Conservation (phyloP, 2,888 invertebrate species). For the Hyppa rectilinea region DNA sequence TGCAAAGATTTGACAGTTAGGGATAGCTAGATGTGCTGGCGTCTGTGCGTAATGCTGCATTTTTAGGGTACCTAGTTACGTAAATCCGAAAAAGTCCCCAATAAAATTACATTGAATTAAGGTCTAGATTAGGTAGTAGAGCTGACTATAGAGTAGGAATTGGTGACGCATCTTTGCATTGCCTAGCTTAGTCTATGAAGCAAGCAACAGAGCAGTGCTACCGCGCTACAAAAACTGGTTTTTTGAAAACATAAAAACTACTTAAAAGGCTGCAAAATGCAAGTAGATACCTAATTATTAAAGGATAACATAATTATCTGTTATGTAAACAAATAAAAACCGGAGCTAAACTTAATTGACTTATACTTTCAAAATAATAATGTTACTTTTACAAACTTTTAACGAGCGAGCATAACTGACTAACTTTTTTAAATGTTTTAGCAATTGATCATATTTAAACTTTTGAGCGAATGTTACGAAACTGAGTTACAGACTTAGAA, state of each 20-base stretch:
- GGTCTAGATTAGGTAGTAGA: not conserved
- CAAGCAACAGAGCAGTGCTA: constrained; percentile 66
- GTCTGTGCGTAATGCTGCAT: too few species aligned
- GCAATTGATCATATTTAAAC: not conserved
- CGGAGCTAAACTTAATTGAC: constrained; percentile 15
- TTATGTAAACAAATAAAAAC: constrained; percentile 40
- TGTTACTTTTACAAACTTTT: constrained; percentile 24
- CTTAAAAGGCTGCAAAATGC: constrained; percentile 54
- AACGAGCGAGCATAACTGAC: not conserved
- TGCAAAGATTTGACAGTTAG: too few species aligned
- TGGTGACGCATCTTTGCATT: constrained; percentile 34
- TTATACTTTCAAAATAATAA: constrained; percentile 25
- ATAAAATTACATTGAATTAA: too few species aligned
- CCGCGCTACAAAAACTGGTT: constrained; percentile 70
- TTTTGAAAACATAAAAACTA: constrained; percentile 50
- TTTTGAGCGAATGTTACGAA: not conserved
- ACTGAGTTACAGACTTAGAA: not conserved
- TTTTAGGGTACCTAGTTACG: too few species aligned
- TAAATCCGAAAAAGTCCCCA: not conserved
- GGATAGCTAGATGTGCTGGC: too few species aligned
- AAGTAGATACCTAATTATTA: constrained; percentile 29
- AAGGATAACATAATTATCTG: constrained; percentile 38
- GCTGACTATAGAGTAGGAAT: not conserved
- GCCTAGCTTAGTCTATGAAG: constrained; percentile 64
- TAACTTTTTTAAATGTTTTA: constrained; percentile 10